Evolutionary conservation across 2,888 invertebrate species (phyloP).

Genomic region (Smittia aterrima): DNA sequence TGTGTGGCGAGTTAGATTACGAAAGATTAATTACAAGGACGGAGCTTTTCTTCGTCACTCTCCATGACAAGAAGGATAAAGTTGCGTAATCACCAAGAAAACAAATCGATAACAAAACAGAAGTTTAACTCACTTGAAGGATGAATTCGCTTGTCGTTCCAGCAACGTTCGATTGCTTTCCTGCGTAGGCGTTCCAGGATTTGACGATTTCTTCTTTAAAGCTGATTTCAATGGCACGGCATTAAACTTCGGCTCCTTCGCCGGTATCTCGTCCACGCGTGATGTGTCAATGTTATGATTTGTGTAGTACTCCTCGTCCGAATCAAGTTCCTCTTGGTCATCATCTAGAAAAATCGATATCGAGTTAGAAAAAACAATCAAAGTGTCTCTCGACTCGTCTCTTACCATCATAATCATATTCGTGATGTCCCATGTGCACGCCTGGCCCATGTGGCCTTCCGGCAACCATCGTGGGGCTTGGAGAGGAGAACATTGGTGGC

Average conservation of each 20-base stretch:
- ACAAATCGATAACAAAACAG: conserved; percentile 39
- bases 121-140: conserved; percentile 69
- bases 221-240: conserved; percentile 91
- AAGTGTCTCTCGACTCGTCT: neutral
- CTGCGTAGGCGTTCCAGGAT: conserved; percentile 72
- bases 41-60: too few relatives aligned
- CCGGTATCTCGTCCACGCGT: conserved; percentile 86
- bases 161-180: conserved; percentile 63
- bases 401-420: conserved; percentile 37
- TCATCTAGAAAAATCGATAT: conserved; percentile 45
- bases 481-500: conserved; percentile 93
- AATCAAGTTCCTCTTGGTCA: conserved; percentile 67
- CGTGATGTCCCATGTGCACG: conserved; percentile 22
- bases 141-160: conserved; percentile 71
- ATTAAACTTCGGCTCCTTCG: conserved; percentile 87
- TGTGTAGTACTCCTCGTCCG: conserved; percentile 64
- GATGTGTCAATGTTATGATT: conserved; percentile 75
- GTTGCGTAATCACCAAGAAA: too few relatives aligned
- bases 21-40: too few relatives aligned
- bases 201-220: conserved; percentile 75
- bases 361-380: neutral
- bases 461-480: conserved; percentile 67
- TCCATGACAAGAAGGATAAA: too few relatives aligned
- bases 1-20: too few relatives aligned
- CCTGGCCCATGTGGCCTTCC: conserved; percentile 55